A percentile compares a stretch with the other conserved stretches of the same genome.
These are phyloP conservation scores for Choloepus didactylus DNA, from an alignment of 2,797 vertebrate genomes.

Conservation along the genomic window DNA sequence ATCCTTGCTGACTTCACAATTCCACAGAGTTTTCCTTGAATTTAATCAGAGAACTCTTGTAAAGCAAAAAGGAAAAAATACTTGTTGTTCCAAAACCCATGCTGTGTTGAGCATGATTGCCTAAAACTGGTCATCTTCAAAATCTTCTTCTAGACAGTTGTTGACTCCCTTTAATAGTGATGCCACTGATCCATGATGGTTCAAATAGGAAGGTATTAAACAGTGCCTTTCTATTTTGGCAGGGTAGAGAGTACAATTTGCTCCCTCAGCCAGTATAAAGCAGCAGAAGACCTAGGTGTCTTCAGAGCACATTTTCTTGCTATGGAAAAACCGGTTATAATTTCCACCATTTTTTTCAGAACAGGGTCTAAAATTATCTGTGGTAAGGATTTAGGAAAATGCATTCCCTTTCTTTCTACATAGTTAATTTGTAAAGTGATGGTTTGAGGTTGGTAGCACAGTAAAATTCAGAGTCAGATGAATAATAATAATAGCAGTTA, in stretches of 20 bases:
- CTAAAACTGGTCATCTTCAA: slow-evolving; percentile 35
- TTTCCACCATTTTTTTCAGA: slow-evolving; percentile 12
- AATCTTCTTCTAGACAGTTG: background rate
- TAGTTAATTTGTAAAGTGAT: background rate
- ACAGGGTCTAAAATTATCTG: background rate
- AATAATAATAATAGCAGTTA: background rate
- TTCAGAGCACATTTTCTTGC: background rate
- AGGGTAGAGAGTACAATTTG: background rate
- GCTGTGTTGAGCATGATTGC: background rate
- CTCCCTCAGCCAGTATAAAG: background rate
- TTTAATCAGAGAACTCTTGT: slow-evolving; percentile 37
- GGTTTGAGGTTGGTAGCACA: background rate
- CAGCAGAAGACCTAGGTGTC: background rate
- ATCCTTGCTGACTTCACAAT: slow-evolving; percentile 29
- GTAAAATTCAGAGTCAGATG: slow-evolving; percentile 34
- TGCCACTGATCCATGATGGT: background rate
- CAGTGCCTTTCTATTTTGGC: background rate
- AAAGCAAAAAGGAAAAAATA: background rate
- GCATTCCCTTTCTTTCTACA: background rate
- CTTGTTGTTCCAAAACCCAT: background rate
- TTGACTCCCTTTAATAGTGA: background rate
- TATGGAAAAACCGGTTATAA: slow-evolving; percentile 28
- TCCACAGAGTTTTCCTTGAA: slow-evolving; percentile 47
- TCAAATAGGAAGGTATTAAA: background rate
- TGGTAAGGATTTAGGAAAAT: slow-evolving; percentile 43